These are phyloP conservation scores for Limnephilus rhombicus DNA, from an alignment of 2,888 invertebrate species.

Conservation along the genomic window DNA sequence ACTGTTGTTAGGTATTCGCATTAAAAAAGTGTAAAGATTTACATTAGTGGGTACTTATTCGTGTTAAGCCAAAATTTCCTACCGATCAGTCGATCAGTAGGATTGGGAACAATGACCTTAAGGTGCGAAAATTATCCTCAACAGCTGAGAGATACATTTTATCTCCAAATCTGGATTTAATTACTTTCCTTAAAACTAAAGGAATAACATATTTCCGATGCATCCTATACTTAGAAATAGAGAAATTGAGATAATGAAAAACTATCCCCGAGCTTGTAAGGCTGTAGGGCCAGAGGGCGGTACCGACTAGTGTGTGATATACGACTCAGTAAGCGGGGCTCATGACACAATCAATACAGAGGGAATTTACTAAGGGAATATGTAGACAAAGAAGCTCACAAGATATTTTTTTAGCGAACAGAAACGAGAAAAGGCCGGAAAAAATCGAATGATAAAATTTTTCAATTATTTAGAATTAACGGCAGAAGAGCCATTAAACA, in stretches of 20 bases:
- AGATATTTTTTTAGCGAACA: not conserved
- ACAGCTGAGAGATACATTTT: too few relatives aligned
- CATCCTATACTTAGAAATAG: not conserved
- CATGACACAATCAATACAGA: not conserved
- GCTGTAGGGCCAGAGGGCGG: not conserved
- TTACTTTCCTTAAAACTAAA: not conserved
- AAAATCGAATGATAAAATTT: not conserved
- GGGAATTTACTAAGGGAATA: not conserved
- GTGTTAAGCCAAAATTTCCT: too few relatives aligned
- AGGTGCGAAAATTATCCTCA: too few relatives aligned
- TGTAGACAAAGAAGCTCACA: not conserved
- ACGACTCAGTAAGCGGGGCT: not conserved
- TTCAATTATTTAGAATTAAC: not conserved
- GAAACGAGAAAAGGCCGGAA: not conserved
- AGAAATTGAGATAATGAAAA: constrained; percentile 7
- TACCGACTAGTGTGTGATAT: not conserved
- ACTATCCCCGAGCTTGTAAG: not conserved
- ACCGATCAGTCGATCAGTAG: too few relatives aligned
- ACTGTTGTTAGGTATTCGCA: too few relatives aligned
- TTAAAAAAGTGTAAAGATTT: too few relatives aligned
- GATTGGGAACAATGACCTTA: too few relatives aligned
- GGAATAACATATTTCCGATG: not conserved
- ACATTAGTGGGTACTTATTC: too few relatives aligned
- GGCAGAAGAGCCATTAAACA: too few relatives aligned
- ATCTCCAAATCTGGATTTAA: not conserved